Conservation (phyloP, 1,140 invertebrate species). For the Cotesia typhae region DNA sequence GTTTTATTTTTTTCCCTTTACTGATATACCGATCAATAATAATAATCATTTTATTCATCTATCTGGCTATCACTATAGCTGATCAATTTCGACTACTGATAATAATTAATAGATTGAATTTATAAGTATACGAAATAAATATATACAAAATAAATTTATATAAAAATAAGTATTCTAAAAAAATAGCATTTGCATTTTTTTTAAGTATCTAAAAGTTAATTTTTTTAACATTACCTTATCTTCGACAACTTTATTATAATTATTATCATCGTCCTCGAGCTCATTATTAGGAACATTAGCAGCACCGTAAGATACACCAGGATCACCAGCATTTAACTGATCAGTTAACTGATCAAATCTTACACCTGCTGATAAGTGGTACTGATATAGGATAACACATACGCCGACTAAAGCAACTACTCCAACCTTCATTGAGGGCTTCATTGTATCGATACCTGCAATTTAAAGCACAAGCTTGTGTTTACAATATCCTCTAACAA, state of each 20-base stretch:
- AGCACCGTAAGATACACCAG: constrained; percentile 44
- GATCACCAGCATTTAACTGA: constrained; percentile 46
- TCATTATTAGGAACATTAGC: constrained; percentile 48
- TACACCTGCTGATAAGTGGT: constrained; percentile 57
- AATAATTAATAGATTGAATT: too few species aligned
- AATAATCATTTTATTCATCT: too few species aligned
- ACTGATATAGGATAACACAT: constrained; percentile 60
- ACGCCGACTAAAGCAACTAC: constrained; percentile 58
- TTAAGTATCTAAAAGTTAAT: too few species aligned
- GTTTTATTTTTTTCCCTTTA: too few species aligned
- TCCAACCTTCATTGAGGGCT: constrained; percentile 59
- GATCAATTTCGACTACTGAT: too few species aligned
- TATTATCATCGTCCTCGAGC: constrained; percentile 46
- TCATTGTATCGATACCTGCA: constrained; percentile 53
- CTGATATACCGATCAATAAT: too few species aligned
- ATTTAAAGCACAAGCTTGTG: constrained; percentile 1
- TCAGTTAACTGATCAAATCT: constrained; percentile 56
- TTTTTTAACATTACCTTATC: constrained; percentile 46
- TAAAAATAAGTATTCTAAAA: too few species aligned
- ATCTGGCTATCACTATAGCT: too few species aligned
- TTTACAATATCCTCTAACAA: constrained; percentile 11
- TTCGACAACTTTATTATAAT: constrained; percentile 50
- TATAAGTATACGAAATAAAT: too few species aligned
- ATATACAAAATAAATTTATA: too few species aligned
- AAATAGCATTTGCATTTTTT: too few species aligned